phyloP scores from a whole-genome alignment of 1,140 invertebrate genomes.

The Meteorus sp. region DNA sequence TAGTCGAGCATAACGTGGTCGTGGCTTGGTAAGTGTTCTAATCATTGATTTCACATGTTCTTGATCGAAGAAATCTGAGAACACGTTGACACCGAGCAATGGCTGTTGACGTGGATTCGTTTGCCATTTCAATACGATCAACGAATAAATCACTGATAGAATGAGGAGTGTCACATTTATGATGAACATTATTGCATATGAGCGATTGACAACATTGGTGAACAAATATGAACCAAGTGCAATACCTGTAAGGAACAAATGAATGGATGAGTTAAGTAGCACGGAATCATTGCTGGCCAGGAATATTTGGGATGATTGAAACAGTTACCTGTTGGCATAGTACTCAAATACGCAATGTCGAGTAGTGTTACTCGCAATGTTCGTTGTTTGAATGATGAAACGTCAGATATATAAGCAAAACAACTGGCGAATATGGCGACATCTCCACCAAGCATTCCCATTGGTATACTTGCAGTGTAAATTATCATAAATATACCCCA shows the following conservation, averaged over 20 bases:
- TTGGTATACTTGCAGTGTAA: constrained; percentile 72
- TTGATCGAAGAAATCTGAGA: constrained; percentile 72
- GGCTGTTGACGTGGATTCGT: constrained; percentile 66
- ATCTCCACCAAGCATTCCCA: constrained; percentile 72
- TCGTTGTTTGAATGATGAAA: constrained; percentile 64
- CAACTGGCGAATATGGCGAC: constrained; percentile 74
- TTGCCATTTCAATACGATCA: constrained; percentile 66
- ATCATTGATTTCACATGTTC: constrained; percentile 67
- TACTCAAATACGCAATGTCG: constrained; percentile 72
- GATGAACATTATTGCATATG: constrained; percentile 70
- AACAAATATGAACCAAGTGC: constrained; percentile 62
- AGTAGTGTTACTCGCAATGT: constrained; percentile 74
- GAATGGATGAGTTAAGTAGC: constrained; percentile 13
- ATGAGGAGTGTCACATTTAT: constrained; percentile 67
- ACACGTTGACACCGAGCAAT: constrained; percentile 60
- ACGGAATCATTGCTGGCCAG: neutral
- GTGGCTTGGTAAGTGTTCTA: constrained; percentile 61
- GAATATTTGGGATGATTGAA: neutral
- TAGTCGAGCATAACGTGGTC: constrained; percentile 60
- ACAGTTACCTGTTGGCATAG: constrained; percentile 70
- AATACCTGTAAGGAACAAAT: constrained; percentile 47
- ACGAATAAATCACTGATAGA: constrained; percentile 65
- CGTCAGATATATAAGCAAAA: constrained; percentile 75
- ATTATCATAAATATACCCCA: constrained; percentile 77
- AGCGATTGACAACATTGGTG: constrained; percentile 60